Conservation (phyloP, 2,113 vertebrate genomes). For the Agapornis roseicollis region DNA sequence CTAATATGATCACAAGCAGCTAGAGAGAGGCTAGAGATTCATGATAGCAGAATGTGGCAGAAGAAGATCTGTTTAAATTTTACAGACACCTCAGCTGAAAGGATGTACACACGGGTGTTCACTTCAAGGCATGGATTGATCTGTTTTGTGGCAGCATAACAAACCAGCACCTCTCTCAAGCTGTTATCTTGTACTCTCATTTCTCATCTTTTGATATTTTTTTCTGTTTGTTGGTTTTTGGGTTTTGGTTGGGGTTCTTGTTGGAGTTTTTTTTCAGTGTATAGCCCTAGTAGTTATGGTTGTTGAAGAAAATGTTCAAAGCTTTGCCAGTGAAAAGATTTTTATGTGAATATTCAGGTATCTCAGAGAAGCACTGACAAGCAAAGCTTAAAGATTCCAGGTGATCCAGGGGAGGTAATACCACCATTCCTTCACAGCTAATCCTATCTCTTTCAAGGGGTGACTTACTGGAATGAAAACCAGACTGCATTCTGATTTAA, state of each 20-base stretch:
- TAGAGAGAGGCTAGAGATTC: not conserved
- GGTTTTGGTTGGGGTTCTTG: not conserved
- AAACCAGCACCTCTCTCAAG: slow-evolving; percentile 22
- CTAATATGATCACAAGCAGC: not conserved
- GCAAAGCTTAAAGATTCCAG: not conserved
- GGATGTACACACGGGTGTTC: slow-evolving; percentile 25
- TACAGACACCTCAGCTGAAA: slow-evolving; percentile 21
- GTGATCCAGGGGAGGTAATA: not conserved
- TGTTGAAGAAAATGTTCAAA: not conserved
- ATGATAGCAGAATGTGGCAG: not conserved
- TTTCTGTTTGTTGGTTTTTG: not conserved
- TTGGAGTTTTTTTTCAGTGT: not conserved
- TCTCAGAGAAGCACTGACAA: not conserved
- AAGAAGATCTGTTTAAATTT: slow-evolving; percentile 11
- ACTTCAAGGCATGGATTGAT: slow-evolving; percentile 56
- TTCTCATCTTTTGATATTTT: not conserved
- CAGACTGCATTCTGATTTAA: not conserved
- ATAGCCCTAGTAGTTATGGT: not conserved
- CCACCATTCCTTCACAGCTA: not conserved
- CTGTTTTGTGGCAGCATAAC: slow-evolving; percentile 3
- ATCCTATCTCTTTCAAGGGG: not conserved
- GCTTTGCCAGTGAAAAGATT: not conserved
- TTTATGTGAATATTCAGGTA: not conserved
- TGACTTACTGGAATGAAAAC: not conserved
- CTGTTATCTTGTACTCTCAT: slow-evolving; percentile 13